Conservation (phyloP, 2,113 vertebrate species). For the Cryptomyrus ogoouensis region DNA sequence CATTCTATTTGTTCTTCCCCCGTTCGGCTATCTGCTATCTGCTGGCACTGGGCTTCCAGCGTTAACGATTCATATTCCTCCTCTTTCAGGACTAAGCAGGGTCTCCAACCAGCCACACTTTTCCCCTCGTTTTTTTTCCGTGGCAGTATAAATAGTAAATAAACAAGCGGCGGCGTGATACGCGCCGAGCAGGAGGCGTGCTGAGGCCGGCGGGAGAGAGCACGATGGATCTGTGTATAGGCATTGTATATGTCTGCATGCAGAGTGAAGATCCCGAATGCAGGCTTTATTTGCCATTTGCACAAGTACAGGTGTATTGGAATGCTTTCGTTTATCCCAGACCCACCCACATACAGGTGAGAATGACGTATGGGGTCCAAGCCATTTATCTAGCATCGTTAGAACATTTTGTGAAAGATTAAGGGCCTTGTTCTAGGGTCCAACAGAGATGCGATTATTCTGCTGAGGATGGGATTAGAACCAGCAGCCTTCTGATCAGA, state of each 20-base stretch:
- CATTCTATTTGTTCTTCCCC: slow-evolving; percentile 50
- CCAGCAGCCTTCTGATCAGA: background rate
- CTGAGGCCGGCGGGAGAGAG: background rate
- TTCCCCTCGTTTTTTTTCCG: slow-evolving; percentile 20
- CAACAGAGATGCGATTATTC: background rate
- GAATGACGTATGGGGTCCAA: background rate
- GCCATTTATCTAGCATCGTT: background rate
- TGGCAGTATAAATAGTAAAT: slow-evolving; percentile 49
- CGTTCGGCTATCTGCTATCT: slow-evolving; percentile 37
- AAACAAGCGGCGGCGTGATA: slow-evolving; percentile 47
- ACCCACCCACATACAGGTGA: background rate
- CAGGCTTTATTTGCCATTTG: background rate
- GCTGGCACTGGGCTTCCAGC: slow-evolving; percentile 48
- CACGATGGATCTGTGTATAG: background rate
- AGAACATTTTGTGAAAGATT: background rate
- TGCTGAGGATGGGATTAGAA: background rate
- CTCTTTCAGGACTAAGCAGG: slow-evolving; percentile 39
- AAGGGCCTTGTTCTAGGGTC: background rate
- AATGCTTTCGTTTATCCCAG: background rate
- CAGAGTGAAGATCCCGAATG: background rate
- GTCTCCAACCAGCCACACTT: slow-evolving; percentile 58
- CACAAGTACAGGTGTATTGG: background rate
- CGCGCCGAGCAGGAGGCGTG: slow-evolving; percentile 6
- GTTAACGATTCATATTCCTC: slow-evolving; percentile 57
- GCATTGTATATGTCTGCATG: background rate